Percentiles rank a stretch among this genome's conserved stretches.
Conservation (phyloP, 2,113 vertebrate species). For the Ciconia maguari region DNA sequence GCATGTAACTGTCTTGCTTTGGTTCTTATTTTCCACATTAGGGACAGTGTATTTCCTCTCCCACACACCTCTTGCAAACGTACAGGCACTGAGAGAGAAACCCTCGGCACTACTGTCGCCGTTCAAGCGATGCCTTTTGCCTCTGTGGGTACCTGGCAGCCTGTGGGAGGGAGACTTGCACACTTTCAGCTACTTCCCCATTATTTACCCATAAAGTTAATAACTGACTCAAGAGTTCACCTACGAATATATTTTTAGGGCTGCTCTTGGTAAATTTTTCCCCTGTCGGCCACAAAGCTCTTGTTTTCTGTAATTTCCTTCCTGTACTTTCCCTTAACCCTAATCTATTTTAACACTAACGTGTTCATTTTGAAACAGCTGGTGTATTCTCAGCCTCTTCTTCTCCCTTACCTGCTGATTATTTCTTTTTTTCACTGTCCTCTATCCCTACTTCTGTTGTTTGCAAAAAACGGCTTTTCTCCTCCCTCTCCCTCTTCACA, state of each 20-base stretch:
- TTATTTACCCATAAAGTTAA: not conserved
- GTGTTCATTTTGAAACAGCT: not conserved
- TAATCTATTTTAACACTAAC: not conserved
- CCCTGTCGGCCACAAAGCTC: not conserved
- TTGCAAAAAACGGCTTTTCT: not conserved
- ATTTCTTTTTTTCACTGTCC: not conserved
- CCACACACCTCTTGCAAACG: not conserved
- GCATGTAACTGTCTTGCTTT: not conserved
- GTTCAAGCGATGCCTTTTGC: not conserved
- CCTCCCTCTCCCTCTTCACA: constrained; percentile 46
- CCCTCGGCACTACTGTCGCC: accelerated
- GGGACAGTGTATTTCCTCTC: not conserved
- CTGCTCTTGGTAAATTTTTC: not conserved
- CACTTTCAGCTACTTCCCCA: not conserved
- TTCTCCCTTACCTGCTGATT: constrained; percentile 34
- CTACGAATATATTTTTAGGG: not conserved
- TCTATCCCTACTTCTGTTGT: constrained; percentile 3
- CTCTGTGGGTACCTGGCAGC: not conserved
- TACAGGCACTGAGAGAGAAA: not conserved
- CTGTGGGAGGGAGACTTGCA: not conserved
- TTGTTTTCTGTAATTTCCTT: not conserved
- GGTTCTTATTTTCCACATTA: not conserved
- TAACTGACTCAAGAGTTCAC: not conserved
- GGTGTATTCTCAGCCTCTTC: not conserved
- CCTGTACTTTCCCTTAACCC: not conserved